A percentile compares a stretch with the other conserved stretches of the same genome.
These are phyloP conservation scores for Sylvietta virens DNA, from an alignment of 2,113 vertebrate genomes.

Conservation along the genomic window DNA sequence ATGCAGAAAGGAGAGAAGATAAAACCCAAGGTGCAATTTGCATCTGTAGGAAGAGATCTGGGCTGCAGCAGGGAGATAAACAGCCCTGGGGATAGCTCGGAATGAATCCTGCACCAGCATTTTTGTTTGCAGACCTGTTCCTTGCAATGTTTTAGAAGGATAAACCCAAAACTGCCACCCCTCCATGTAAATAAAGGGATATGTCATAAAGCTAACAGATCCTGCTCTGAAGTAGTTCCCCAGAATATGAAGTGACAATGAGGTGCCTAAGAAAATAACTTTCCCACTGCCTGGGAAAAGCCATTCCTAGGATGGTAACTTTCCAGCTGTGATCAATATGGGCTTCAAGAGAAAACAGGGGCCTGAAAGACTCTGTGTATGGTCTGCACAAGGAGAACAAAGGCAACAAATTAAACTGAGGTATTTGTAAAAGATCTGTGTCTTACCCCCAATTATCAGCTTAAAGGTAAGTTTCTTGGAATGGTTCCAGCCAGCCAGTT, in stretches of 20 bases:
- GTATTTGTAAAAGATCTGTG: neutral
- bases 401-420: neutral
- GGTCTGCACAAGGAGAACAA: conserved; percentile 5
- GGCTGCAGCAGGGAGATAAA: neutral
- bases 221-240: neutral
- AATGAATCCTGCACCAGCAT: neutral
- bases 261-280: conserved; percentile 50
- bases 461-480: neutral
- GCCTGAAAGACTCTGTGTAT: neutral
- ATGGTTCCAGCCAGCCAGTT: neutral
- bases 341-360: neutral
- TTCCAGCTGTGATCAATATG: conserved; percentile 3
- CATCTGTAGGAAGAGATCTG: neutral
- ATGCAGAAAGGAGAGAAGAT: neutral
- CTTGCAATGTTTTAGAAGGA: neutral
- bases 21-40: neutral
- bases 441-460: conserved; percentile 26
- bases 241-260: conserved; percentile 59
- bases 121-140: neutral
- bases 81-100: neutral
- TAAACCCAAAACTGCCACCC: neutral
- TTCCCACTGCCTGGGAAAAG: neutral
- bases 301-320: neutral
- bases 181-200: conserved; percentile 52
- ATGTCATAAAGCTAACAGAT: conserved; percentile 36